Conservation (phyloP, 92 coral and sea anemone genomes). For the Palythoa grandiflora region DNA sequence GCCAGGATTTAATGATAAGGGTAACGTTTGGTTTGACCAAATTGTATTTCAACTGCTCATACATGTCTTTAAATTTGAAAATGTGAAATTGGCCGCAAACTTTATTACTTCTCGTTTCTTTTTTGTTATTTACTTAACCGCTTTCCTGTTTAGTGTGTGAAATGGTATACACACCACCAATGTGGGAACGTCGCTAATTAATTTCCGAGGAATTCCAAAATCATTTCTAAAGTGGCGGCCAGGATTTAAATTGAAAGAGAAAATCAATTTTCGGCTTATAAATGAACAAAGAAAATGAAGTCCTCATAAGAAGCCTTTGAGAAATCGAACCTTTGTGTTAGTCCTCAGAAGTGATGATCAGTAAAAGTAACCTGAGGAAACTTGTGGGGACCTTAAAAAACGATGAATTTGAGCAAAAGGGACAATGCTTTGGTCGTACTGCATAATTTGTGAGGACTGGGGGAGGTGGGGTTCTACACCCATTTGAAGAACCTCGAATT, state of each 20-base stretch:
- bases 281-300: neutral
- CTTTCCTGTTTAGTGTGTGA: neutral
- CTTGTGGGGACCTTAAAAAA: conserved; percentile 3
- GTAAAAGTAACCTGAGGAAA: conserved; percentile 3
- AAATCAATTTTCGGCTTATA: neutral
- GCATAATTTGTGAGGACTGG: neutral
- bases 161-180: neutral
- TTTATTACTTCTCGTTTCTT: too few relatives aligned
- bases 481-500: too few relatives aligned
- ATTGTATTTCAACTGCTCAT: too few relatives aligned
- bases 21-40: too few relatives aligned
- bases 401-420: neutral
- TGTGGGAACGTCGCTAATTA: conserved; percentile 8
- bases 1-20: neutral
- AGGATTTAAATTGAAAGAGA: neutral
- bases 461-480: too few relatives aligned
- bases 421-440: neutral
- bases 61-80: too few relatives aligned
- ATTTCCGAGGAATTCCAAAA: neutral
- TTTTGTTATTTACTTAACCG: too few relatives aligned
- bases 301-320: neutral
- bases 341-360: neutral
- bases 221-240: neutral
- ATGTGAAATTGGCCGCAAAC: too few relatives aligned
- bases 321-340: neutral